A percentile compares a stretch with the other conserved stretches of the same genome.
Conservation (phyloP, 2,113 vertebrate species). For the Ia io region DNA sequence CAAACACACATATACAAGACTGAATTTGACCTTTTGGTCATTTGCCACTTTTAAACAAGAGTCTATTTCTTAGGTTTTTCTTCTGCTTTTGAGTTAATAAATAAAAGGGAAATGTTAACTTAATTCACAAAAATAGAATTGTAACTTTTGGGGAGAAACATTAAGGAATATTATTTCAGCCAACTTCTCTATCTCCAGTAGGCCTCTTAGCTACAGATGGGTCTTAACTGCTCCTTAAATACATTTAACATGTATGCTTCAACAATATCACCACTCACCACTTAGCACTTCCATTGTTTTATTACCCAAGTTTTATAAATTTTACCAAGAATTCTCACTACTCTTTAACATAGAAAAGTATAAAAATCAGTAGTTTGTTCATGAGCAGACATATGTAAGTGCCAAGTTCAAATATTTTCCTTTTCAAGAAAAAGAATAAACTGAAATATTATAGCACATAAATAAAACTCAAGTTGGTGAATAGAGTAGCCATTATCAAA, state of each 20-base stretch:
- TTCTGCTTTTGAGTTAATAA: neutral
- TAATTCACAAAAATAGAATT: constrained; percentile 44
- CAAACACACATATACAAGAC: neutral
- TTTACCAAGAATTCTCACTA: constrained; percentile 31
- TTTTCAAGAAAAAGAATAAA: neutral
- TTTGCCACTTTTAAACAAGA: neutral
- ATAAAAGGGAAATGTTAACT: constrained; percentile 7
- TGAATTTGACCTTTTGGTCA: neutral
- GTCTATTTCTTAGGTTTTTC: neutral
- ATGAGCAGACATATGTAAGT: neutral
- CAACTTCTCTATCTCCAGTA: neutral
- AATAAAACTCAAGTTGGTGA: constrained; percentile 50
- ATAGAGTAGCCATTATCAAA: constrained; percentile 52
- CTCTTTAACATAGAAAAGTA: constrained; percentile 14
- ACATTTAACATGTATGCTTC: neutral
- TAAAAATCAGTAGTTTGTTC: neutral
- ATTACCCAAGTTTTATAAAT: neutral
- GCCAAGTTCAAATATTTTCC: neutral
- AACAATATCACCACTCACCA: neutral
- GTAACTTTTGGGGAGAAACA: neutral
- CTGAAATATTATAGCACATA: constrained; percentile 44
- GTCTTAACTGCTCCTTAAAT: neutral
- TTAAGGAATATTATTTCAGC: constrained; percentile 33
- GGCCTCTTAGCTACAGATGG: neutral
- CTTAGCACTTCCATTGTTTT: neutral